Evolutionary conservation across 2,113 vertebrate species (phyloP), one percentile per base, ranked within the genome.

Genomic region (Semnornis frantzii): DNA sequence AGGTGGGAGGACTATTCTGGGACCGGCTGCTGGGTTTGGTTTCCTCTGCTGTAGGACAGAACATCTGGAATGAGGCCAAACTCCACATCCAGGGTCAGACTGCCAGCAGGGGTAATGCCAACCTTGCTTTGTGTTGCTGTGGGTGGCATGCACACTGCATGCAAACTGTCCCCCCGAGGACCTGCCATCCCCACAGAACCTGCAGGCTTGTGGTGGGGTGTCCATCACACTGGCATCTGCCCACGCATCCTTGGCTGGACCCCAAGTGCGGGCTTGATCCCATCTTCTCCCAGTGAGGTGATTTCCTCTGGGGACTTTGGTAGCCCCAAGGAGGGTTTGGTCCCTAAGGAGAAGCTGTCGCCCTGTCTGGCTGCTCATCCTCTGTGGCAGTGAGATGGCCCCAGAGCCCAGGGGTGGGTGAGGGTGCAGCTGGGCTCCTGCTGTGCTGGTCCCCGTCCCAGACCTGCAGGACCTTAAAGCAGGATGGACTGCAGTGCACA

Each of bases 81-180:
- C 37, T 57, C 20, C 54, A 60, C 64, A n/a, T 2, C 0, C 3
- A 88, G 39, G 42, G 18, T 30, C 54, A 21, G 58, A n/a, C 28
- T 23, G 42, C 17, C 70, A 52, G 44, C 63, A 62, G 48, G 66
- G 24, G 3, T 5, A 60, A 70, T 31, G 30, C n/a, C 18, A 50
- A 17, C 23, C 50, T 20, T 44, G n/a, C 25, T 48, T 21, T 62
- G 80, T 70, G 39, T 60, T 54, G 48, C 79, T 62, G 8, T 1
- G 39, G 17, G 23, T 59, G 57, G 1, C 76, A 0, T 9, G 82
- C 77, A 7, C 21, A 15, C 50, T 69, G 59, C 2, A 2, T 34
- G 39, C 20, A 3, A 0, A 1, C 23, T 18, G 54, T 27, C 12
- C 34, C 21, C 2, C 0, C 1, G 18, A 31, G 37, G 21, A 27